Conservation (phyloP, 2,888 invertebrate genomes). For the Galerucella nymphaeae region DNA sequence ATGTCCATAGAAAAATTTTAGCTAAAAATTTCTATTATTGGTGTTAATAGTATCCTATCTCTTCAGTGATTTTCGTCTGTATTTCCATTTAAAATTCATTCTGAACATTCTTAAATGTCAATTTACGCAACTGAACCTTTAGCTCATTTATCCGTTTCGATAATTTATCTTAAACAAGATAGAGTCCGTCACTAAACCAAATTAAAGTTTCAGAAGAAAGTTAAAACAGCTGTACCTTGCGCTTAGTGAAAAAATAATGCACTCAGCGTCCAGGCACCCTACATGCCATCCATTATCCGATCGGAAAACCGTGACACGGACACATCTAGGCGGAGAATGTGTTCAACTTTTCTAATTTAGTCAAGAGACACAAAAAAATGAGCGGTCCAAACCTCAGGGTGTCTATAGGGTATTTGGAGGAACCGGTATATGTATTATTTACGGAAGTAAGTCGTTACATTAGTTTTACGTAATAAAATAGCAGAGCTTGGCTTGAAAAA, state of each 20-base stretch:
- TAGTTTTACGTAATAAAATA: slow-evolving; percentile 28
- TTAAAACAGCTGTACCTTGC: slow-evolving; percentile 30
- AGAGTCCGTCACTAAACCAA: slow-evolving; percentile 25
- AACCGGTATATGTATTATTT: too few species aligned
- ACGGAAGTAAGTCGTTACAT: too few species aligned
- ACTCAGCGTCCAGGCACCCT: slow-evolving; percentile 31
- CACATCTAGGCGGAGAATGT: slow-evolving; percentile 16
- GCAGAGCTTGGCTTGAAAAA: slow-evolving; percentile 18
- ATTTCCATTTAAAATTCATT: background rate
- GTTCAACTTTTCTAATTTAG: slow-evolving; percentile 37
- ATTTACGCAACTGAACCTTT: background rate
- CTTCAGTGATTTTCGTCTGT: background rate
- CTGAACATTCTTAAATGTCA: background rate
- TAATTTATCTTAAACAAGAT: slow-evolving; percentile 18
- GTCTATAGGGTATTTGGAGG: background rate
- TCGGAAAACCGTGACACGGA: slow-evolving; percentile 36
- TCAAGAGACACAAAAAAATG: slow-evolving; percentile 33
- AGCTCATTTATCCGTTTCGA: background rate
- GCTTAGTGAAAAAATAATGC: slow-evolving; percentile 41
- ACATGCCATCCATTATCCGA: slow-evolving; percentile 40
- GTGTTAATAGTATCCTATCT: too few species aligned
- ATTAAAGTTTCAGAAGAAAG: slow-evolving; percentile 31
- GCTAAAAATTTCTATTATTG: too few species aligned
- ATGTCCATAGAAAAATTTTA: too few species aligned
- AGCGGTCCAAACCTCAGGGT: background rate